Evolutionary conservation across 2,797 vertebrate genomes (phyloP), one percentile per base, ranked within the genome.

Genomic region (Tapera naevia): DNA sequence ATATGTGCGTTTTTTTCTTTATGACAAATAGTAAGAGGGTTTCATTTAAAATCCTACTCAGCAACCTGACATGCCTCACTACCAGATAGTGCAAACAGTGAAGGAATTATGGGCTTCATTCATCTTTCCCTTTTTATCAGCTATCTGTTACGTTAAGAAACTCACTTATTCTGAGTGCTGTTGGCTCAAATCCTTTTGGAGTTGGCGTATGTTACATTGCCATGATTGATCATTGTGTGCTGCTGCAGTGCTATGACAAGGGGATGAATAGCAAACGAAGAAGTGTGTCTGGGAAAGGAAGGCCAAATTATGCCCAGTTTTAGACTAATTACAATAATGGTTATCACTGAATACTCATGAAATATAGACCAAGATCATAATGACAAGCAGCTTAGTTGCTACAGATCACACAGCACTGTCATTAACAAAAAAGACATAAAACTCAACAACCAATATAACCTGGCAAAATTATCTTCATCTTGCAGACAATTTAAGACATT

Each of bases 61-160:
- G 92, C 86, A 96, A 91, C 48, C 53, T 91, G 60, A 39, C 91
- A 65, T 33, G 80, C 60, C 73, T 96, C 80, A 75, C 89, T 91
- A 96, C 14, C 14, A 57, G 85, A 86, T 78, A 96, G 80, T 88
- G 80, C 79, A 81, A 88, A 45, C 28, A 65, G 54, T 80, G 89
- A 94, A 92, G 81, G 79, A 80, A 37, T 94, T 89, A 90, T 66
- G 76, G 21, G 2, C 45, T 88, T 92, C 72, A 61, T 94, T 82
- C 39, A 32, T 94, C 94, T 96, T 95, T 81, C 61, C 41, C 39
- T 67, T 91, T 78, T 85, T 91, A 88, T 97, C 94, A 97, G 91
- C 79, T 13, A 0, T 66, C 84, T 69, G 70, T 85, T 62, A 19
- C n/a, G 11, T 88, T 91, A 39, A 79, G 80, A 80, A 96, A 94